Percentiles rank a stretch among this genome's conserved stretches.
These are phyloP conservation scores for Oreochromis grahami DNA, from an alignment of 2,797 vertebrate genomes.

Conservation along the genomic window DNA sequence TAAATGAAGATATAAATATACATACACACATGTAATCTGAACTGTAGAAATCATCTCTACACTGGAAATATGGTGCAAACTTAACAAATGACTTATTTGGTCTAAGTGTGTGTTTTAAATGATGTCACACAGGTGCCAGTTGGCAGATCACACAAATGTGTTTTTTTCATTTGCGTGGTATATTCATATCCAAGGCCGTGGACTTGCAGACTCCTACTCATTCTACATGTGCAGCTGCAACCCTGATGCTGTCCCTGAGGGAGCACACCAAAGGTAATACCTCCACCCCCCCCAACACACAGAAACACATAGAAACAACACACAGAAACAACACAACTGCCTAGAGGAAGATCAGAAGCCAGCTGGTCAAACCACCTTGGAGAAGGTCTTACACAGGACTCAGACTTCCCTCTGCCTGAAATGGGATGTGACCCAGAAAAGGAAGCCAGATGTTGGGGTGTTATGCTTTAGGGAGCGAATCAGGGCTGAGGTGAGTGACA, in stretches of 20 bases:
- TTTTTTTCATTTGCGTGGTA: not conserved
- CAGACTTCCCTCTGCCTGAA: slow-evolving; percentile 18
- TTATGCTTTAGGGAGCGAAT: slow-evolving; percentile 29
- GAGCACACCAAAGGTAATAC: not conserved
- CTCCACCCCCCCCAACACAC: not conserved
- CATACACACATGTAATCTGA: not conserved
- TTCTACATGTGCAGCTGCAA: not conserved
- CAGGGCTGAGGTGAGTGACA: slow-evolving; percentile 26
- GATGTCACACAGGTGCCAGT: not conserved
- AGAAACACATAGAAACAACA: not conserved
- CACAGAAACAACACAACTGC: not conserved
- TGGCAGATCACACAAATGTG: not conserved
- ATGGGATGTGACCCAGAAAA: slow-evolving; percentile 57
- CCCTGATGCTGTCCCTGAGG: not conserved
- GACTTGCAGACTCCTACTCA: not conserved
- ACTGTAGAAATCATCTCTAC: not conserved
- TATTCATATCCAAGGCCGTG: not conserved
- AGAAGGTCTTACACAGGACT: slow-evolving; percentile 12
- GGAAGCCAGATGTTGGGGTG: slow-evolving; percentile 62
- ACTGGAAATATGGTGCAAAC: not conserved
- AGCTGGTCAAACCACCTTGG: slow-evolving; percentile 42
- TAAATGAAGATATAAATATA: not conserved
- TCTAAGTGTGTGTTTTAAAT: not conserved
- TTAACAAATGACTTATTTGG: not conserved
- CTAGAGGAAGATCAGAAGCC: slow-evolving; percentile 15